phyloP scores from a whole-genome alignment of 2,113 vertebrate species.

The Alligator sinensis region DNA sequence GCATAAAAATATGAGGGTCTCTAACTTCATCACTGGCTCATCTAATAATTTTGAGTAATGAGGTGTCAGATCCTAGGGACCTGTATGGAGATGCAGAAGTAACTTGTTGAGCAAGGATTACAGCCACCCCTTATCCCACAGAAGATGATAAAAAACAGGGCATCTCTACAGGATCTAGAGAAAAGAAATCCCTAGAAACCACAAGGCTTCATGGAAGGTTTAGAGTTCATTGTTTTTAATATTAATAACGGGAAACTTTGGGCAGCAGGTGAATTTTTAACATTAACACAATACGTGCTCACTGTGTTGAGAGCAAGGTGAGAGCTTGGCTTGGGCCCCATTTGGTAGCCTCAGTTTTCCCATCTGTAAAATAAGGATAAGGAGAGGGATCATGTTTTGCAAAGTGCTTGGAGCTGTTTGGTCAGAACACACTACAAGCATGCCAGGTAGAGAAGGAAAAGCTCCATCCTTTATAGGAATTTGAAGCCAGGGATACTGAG shows the following conservation, averaged over 20 bases:
- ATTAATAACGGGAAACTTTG: not conserved
- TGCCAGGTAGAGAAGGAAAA: fast-evolving
- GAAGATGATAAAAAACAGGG: not conserved
- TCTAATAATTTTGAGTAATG: not conserved
- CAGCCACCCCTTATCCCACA: not conserved
- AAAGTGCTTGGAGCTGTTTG: not conserved
- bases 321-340: not conserved
- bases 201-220: not conserved
- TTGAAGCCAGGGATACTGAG: not conserved
- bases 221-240: not conserved
- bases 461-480: fast-evolving
- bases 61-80: not conserved
- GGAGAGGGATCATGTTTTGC: not conserved
- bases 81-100: not conserved
- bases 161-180: not conserved
- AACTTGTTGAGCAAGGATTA: not conserved
- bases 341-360: not conserved
- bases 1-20: not conserved
- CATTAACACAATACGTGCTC: not conserved
- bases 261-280: not conserved
- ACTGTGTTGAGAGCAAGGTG: not conserved
- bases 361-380: not conserved
- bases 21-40: not conserved
- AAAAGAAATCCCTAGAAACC: not conserved
- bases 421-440: not conserved